phyloP scores from a whole-genome alignment of 2,797 vertebrate genomes.

The Anabacerthia variegaticeps region DNA sequence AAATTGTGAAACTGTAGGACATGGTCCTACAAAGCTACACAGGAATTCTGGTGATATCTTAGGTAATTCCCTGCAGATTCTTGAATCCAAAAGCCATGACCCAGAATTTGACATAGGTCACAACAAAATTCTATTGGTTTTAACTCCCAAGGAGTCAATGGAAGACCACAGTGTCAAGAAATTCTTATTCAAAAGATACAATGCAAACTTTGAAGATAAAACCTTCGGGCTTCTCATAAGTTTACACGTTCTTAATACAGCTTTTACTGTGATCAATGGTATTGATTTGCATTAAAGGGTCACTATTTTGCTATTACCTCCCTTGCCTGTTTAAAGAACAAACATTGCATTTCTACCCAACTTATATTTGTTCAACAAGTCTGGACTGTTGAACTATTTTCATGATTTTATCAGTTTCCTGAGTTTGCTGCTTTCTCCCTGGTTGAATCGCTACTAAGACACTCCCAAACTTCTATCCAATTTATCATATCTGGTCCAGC shows the following conservation, averaged over 20 bases:
- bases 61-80: neutral
- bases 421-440: neutral
- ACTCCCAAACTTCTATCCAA: neutral
- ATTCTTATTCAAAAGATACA: neutral
- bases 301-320: neutral
- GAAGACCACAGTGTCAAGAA: neutral
- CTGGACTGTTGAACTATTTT: accelerated
- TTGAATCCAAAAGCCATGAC: neutral
- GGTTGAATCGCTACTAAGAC: neutral
- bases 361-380: neutral
- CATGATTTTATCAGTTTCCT: neutral
- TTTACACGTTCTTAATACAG: neutral
- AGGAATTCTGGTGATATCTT: no score
- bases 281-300: neutral
- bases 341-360: neutral
- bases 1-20: neutral
- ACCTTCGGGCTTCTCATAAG: neutral
- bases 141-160: neutral
- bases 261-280: neutral
- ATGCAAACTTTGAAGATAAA: accelerated
- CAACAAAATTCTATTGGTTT: neutral
- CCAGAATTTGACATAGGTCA: neutral
- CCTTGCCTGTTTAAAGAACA: neutral
- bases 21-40: neutral
- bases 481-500: neutral